These are phyloP conservation scores for Cyprinus carpio DNA, from an alignment of 2,113 vertebrate species.

Conservation along the genomic window DNA sequence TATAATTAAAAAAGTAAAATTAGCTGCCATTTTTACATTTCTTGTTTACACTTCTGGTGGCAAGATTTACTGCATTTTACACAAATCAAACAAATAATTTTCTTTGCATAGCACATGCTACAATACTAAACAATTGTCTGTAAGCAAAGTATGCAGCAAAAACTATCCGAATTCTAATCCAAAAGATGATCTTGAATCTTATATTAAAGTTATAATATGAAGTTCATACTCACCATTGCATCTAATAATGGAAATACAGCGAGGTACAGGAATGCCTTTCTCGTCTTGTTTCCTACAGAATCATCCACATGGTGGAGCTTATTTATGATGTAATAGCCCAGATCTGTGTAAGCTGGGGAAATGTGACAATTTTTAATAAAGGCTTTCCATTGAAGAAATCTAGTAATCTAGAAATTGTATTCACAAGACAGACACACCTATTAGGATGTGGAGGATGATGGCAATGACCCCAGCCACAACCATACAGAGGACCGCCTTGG, in stretches of 20 bases:
- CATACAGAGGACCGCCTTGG: slow-evolving; percentile 96
- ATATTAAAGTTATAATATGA: neutral
- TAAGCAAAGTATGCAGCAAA: no score
- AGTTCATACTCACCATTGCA: slow-evolving; percentile 89
- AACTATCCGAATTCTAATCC: no score
- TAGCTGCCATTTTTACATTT: no score
- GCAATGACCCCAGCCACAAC: slow-evolving; percentile 89
- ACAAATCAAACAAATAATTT: no score
- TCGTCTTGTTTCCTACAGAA: slow-evolving; percentile 91
- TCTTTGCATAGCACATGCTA: no score
- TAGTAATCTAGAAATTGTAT: neutral
- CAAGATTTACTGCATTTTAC: no score
- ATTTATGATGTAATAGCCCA: slow-evolving; percentile 97
- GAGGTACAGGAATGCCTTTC: slow-evolving; percentile 94
- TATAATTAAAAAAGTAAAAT: no score
- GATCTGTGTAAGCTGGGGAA: slow-evolving; percentile 81
- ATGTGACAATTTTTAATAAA: slow-evolving; percentile 4
- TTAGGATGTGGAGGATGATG: slow-evolving; percentile 90
- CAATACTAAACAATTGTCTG: no score
- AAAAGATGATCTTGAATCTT: neutral
- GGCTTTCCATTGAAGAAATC: no score
- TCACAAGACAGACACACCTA: slow-evolving; percentile 75
- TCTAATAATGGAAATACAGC: slow-evolving; percentile 96
- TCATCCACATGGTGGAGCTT: slow-evolving; percentile 98
- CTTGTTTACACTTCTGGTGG: no score